These are phyloP conservation scores for Mythimna pallens DNA, from an alignment of 2,888 invertebrate genomes.

Conservation along the genomic window DNA sequence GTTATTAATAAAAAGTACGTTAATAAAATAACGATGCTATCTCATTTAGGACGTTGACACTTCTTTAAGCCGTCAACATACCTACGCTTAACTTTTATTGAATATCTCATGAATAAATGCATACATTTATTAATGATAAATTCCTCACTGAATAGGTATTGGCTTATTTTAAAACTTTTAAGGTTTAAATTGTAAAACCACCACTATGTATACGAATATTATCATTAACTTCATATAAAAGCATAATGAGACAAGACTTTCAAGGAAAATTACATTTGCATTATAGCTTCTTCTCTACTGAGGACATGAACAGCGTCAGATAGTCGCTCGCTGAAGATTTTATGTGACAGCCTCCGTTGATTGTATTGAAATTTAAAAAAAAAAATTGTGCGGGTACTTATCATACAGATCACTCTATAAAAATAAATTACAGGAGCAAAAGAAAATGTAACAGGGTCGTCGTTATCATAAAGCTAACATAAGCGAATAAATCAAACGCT, in stretches of 20 bases:
- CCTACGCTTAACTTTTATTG: conserved; percentile 51
- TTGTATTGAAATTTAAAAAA: conserved; percentile 64
- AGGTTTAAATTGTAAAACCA: conserved; percentile 49
- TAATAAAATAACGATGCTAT: conserved; percentile 57
- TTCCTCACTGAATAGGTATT: conserved; percentile 50
- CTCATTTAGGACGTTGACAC: conserved; percentile 62
- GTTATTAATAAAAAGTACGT: conserved; percentile 68
- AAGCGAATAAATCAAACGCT: conserved; percentile 77
- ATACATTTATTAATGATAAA: conserved; percentile 55
- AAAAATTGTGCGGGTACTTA: conserved; percentile 74
- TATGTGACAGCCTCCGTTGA: conserved; percentile 62
- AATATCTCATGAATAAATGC: conserved; percentile 55
- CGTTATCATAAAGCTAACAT: conserved; percentile 74
- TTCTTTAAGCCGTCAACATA: conserved; percentile 50
- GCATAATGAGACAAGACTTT: conserved; percentile 33
- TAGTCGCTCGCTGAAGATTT: conserved; percentile 46
- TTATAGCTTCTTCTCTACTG: conserved; percentile 40
- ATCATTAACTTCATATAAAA: conserved; percentile 45
- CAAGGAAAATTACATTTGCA: conserved; percentile 48
- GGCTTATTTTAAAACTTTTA: conserved; percentile 47
- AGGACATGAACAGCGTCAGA: conserved; percentile 32
- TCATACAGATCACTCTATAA: conserved; percentile 72
- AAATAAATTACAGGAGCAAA: conserved; percentile 69
- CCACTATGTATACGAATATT: conserved; percentile 24
- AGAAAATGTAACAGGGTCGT: conserved; percentile 71